Evolutionary conservation across 2,113 vertebrate species (phyloP), one percentile per base, ranked within the genome.

Genomic region (Pyxicephalus adspersus): DNA sequence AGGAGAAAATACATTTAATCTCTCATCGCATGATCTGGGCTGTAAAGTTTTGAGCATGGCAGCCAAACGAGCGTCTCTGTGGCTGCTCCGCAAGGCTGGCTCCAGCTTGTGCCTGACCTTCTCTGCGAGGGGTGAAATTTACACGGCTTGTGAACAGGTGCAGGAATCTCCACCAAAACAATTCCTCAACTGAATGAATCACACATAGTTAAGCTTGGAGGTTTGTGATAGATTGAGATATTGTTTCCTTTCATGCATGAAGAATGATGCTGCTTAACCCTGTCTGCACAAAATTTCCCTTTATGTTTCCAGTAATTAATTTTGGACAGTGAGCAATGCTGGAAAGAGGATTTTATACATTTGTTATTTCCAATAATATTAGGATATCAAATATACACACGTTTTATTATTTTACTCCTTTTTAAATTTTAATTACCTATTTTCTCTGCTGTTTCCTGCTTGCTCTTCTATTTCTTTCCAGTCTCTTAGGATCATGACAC

Each of bases 81-180:
- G 57, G 22, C 22, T 23, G 57, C 57, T 23, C 22, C 57, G 57
- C 57, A 60, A 60, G 25, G 28, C 28, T 64, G 63, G 11, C 63
- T 64, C 63, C 63, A 16, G 63, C 28, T 7, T 26, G n/a, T 9
- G 63, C 28, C 63, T 64, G 63, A 5, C 63, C 17, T 31, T 64
- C 63, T 64, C 63, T 19, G 18, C 28, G 18, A 64, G 63, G 29
- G 28, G 63, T 19, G 63, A 64, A 22, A 16, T 64, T 16, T 28
- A 29, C 61, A 64, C 6, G 61, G 61, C 61, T 64, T 28, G 25
- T 64, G 61, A 34, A 34, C 63, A 64, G 63, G 63, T 34, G 63
- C 63, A 31, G 63, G 5, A 20, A 31, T 64, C 28, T 64, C 63
- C 18, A 22, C 57, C 22, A 6, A 60, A 60, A 60, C 38, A 45